phyloP scores from a whole-genome alignment of 2,888 invertebrate species.

The Liodrosophila aerea region DNA sequence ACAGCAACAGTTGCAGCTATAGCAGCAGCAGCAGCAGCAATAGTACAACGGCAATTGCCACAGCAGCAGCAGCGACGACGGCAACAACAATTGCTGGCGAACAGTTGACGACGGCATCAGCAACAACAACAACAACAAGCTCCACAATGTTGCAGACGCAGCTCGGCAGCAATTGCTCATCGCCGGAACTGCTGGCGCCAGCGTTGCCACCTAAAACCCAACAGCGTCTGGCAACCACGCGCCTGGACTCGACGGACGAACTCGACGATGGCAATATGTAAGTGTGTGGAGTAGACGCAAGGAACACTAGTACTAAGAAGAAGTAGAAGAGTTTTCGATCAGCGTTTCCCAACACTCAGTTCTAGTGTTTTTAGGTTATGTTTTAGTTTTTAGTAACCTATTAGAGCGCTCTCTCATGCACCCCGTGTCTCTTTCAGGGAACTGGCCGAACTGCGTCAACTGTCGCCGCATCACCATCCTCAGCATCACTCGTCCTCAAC shows the following conservation, averaged over 20 bases:
- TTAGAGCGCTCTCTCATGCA: too few relatives aligned
- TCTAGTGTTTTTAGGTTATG: too few relatives aligned
- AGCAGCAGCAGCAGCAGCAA: slow-evolving; percentile 35
- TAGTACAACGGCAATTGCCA: slow-evolving; percentile 13
- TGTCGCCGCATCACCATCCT: slow-evolving; percentile 59
- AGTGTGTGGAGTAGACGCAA: too few relatives aligned
- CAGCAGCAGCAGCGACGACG: slow-evolving; percentile 3
- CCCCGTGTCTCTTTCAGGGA: slow-evolving; percentile 60
- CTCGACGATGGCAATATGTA: slow-evolving; percentile 83
- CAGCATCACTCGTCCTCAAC: slow-evolving; percentile 45
- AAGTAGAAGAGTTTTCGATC: too few relatives aligned
- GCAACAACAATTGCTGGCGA: slow-evolving; percentile 6
- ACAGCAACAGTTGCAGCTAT: slow-evolving; percentile 38
- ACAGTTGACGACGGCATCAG: slow-evolving; percentile 8
- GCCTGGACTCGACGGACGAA: slow-evolving; percentile 88
- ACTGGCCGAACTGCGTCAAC: slow-evolving; percentile 81
- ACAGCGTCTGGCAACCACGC: slow-evolving; percentile 77
- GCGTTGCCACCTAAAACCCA: slow-evolving; percentile 65
- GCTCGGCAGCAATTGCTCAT: slow-evolving; percentile 21
- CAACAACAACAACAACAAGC: slow-evolving; percentile 16
- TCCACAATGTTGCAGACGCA: slow-evolving; percentile 10
- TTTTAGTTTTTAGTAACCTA: too few relatives aligned
- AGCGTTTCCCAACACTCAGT: too few relatives aligned
- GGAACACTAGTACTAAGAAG: too few relatives aligned
- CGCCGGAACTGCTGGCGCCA: slow-evolving; percentile 52